These are phyloP conservation scores for Cephus rjabovi DNA, from an alignment of 2,888 invertebrate genomes.

Conservation along the genomic window DNA sequence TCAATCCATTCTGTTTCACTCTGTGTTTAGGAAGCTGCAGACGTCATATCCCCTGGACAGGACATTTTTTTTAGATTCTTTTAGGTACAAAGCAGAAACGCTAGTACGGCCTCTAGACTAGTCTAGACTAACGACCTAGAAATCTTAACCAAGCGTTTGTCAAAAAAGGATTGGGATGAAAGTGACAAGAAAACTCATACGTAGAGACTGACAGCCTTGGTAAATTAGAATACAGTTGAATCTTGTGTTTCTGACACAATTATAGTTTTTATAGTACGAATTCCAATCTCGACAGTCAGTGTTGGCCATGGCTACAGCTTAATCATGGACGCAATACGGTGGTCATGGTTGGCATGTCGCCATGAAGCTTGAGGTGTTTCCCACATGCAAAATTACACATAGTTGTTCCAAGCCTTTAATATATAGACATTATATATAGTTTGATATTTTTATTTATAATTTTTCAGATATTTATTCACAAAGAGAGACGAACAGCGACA, in stretches of 20 bases:
- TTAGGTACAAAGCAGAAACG: background rate
- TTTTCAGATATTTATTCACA: background rate
- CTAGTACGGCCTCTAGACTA: background rate
- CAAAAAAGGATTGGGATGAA: background rate
- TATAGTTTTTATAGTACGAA: background rate
- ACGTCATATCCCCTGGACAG: background rate
- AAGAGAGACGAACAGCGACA: background rate
- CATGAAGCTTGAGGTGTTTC: background rate
- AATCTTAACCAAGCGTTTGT: background rate
- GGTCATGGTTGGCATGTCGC: background rate
- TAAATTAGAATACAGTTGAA: background rate
- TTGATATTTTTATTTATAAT: background rate
- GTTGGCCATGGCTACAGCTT: background rate
- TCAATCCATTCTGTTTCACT: background rate
- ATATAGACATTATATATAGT: background rate
- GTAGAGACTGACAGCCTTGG: background rate
- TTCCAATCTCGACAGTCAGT: background rate
- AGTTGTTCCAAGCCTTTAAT: background rate
- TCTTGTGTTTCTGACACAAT: background rate
- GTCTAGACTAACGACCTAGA: background rate
- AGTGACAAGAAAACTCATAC: background rate
- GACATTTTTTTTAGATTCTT: background rate
- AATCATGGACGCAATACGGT: background rate
- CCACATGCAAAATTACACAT: background rate
- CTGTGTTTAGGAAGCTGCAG: background rate